Evolutionary conservation across 2,888 invertebrate genomes (phyloP).

Genomic region (Pycnomerus fuliginosus): DNA sequence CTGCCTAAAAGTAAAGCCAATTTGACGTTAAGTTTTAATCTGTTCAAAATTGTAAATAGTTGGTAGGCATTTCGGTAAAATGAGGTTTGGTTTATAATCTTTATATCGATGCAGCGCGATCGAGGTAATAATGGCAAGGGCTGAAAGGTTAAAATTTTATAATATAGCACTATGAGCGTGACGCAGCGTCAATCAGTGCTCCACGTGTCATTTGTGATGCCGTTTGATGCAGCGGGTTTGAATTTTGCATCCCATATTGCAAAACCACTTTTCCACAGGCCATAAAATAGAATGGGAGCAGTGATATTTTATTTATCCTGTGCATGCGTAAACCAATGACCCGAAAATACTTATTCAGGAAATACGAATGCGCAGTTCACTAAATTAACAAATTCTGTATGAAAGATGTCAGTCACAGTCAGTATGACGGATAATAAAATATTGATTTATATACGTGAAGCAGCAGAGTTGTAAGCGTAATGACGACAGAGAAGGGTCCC

Average conservation of each 20-base stretch:
- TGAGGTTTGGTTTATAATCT: too few species aligned
- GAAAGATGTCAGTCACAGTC: slow-evolving; percentile 44
- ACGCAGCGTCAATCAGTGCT: neutral
- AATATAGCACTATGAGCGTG: too few species aligned
- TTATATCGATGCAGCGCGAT: too few species aligned
- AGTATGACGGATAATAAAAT: slow-evolving; percentile 45
- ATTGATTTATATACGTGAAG: slow-evolving; percentile 44
- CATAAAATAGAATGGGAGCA: slow-evolving; percentile 47
- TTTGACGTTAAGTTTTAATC: too few species aligned
- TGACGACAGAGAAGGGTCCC: slow-evolving; percentile 30
- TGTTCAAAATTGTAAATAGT: too few species aligned
- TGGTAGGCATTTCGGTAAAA: too few species aligned
- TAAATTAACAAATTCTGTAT: slow-evolving; percentile 44
- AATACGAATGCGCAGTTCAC: slow-evolving; percentile 38
- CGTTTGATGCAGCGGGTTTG: slow-evolving; percentile 41
- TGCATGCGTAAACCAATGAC: slow-evolving; percentile 48
- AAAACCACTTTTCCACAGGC: slow-evolving; percentile 45
- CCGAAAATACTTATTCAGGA: slow-evolving; percentile 46
- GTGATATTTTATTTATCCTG: slow-evolving; percentile 51
- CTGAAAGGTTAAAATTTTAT: too few species aligned
- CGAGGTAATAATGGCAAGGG: too few species aligned
- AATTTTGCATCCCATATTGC: slow-evolving; percentile 48
- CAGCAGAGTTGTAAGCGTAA: slow-evolving; percentile 43
- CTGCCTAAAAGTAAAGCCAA: too few species aligned
- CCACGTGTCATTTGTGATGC: slow-evolving; percentile 38